Percentiles rank a stretch among this genome's conserved stretches.
phyloP scores from a whole-genome alignment of 2,113 vertebrate genomes.

The Tyto alba region DNA sequence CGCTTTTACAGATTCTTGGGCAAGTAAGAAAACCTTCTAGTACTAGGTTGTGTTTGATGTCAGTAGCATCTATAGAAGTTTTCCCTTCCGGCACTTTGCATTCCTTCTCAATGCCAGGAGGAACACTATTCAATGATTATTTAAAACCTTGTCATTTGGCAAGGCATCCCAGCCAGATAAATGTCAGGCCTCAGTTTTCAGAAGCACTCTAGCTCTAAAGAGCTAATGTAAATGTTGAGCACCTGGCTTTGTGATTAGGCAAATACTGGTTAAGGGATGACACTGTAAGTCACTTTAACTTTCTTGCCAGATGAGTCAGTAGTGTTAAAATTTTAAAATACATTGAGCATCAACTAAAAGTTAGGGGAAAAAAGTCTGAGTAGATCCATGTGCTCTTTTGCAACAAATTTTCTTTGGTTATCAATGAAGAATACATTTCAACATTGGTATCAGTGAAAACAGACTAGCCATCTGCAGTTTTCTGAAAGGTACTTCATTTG shows the following conservation, averaged over 20 bases:
- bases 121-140: neutral
- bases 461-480: neutral
- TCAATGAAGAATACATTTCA: neutral
- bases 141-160: neutral
- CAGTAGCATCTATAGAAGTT: neutral
- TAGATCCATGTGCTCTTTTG: neutral
- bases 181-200: neutral
- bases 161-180: neutral
- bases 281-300: neutral
- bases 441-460: neutral
- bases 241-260: neutral
- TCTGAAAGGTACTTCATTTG: neutral
- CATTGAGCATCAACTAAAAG: neutral
- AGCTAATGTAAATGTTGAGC: neutral
- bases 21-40: constrained; percentile 79
- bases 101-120: neutral
- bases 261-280: neutral
- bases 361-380: neutral
- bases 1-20: constrained; percentile 86
- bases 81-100: neutral
- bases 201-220: neutral
- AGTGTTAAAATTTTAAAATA: neutral
- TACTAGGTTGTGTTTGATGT: neutral
- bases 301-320: neutral
- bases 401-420: neutral